Conservation (phyloP, 2,113 vertebrate species). For the Sapajus apella region DNA sequence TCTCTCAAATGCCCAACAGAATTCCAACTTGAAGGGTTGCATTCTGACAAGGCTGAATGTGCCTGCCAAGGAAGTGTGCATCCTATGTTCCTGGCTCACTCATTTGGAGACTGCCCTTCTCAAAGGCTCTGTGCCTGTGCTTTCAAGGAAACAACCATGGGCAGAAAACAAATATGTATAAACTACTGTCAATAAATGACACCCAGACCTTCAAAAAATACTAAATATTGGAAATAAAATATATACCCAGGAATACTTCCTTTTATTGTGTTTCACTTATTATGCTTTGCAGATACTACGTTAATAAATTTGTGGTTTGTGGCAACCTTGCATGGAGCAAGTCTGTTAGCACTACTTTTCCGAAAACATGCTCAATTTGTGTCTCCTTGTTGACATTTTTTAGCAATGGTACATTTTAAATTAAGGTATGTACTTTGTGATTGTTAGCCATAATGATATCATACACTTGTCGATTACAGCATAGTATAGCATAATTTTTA, state of each 20-base stretch:
- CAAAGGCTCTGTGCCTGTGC: background rate
- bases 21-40: constrained; percentile 53
- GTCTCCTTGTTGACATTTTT: background rate
- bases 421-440: background rate
- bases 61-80: background rate
- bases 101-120: background rate
- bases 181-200: background rate
- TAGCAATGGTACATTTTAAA: background rate
- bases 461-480: background rate
- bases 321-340: background rate
- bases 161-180: constrained; percentile 59
- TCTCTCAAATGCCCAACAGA: background rate
- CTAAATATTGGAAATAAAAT: background rate
- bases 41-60: constrained; percentile 45
- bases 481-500: background rate
- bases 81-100: background rate
- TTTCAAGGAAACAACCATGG: background rate
- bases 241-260: background rate
- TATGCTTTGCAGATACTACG: background rate
- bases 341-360: background rate
- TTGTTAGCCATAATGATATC: background rate
- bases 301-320: background rate
- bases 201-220: constrained; percentile 48
- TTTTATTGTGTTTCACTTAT: background rate
- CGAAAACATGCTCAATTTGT: background rate